These are phyloP conservation scores for Gorsachius magnificus DNA, from an alignment of 2,797 vertebrate species.

Conservation along the genomic window DNA sequence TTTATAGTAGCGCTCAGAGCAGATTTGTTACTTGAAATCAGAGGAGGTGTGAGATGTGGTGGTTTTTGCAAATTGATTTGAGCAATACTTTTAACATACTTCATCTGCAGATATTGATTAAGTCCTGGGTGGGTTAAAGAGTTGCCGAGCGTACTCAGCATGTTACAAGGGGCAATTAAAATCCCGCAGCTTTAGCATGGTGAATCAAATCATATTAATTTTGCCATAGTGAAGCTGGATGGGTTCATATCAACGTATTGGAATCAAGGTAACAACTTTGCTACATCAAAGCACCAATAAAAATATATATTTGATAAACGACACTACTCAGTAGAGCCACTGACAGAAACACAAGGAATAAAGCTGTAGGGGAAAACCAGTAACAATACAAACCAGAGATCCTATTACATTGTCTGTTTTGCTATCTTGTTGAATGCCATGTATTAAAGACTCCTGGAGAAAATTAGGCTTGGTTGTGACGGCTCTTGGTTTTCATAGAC, in stretches of 20 bases:
- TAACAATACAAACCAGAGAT: background rate
- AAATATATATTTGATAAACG: background rate
- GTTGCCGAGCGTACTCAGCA: background rate
- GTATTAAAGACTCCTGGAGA: background rate
- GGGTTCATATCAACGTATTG: background rate
- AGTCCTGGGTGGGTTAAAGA: background rate
- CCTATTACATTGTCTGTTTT: background rate
- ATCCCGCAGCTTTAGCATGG: background rate
- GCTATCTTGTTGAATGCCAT: background rate
- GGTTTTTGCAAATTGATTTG: background rate
- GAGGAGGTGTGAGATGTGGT: background rate
- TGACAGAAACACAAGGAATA: background rate
- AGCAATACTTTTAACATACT: background rate
- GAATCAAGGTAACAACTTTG: background rate
- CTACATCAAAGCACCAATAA: background rate
- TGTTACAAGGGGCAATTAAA: background rate
- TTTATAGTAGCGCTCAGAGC: background rate
- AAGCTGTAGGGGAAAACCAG: background rate
- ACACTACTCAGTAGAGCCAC: background rate
- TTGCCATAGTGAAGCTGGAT: background rate
- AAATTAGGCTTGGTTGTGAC: background rate
- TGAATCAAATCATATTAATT: background rate
- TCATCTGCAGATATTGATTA: background rate
- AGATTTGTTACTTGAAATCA: background rate
- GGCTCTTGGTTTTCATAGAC: background rate